These are phyloP conservation scores for Lepus americanus DNA, from an alignment of 2,113 vertebrate species.

Conservation along the genomic window DNA sequence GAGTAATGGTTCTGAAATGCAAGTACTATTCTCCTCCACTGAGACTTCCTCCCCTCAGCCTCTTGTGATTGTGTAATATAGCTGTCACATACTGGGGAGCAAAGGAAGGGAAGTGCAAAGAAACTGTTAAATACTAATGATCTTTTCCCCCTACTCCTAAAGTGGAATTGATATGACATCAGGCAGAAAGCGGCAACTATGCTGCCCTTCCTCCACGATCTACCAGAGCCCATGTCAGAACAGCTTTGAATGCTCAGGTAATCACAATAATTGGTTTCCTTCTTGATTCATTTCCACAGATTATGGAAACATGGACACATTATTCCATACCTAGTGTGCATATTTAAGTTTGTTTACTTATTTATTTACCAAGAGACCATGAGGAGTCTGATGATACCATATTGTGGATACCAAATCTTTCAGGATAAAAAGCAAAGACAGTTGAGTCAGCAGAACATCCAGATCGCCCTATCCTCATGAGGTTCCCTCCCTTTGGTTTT, in stretches of 20 bases:
- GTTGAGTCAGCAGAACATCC: neutral
- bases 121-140: neutral
- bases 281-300: neutral
- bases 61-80: neutral
- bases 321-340: neutral
- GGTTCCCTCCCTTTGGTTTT: neutral
- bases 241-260: neutral
- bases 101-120: neutral
- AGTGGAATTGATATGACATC: neutral
- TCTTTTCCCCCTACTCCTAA: neutral
- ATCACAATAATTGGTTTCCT: neutral
- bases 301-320: neutral
- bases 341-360: neutral
- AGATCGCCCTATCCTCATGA: neutral
- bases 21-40: neutral
- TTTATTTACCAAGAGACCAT: neutral
- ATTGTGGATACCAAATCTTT: neutral
- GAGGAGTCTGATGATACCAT: neutral
- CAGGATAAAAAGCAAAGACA: neutral
- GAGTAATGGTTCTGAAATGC: conserved; percentile 1
- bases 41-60: neutral
- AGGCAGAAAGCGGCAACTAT: neutral
- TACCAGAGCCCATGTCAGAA: neutral
- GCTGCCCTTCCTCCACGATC: neutral
- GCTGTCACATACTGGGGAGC: neutral